Base-by-base conservation (phyloP, 2,888 invertebrate species). In the Drymonia ruficornis region DNA sequence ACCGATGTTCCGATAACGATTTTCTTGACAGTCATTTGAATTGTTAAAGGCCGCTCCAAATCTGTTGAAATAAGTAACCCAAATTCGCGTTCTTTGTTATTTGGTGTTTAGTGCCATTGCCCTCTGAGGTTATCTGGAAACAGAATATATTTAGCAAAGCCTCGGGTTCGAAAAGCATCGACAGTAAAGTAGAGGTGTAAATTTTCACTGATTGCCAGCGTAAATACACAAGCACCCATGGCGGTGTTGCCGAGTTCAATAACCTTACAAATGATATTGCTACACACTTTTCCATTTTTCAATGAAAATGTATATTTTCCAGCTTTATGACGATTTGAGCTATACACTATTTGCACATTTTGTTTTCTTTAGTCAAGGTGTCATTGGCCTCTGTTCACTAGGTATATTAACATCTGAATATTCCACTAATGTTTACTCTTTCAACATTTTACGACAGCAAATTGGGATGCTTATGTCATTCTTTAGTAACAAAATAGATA, bases 151-250 rank as follows among this genome's bases (percentile, higher is more conserved):
- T 87, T 84, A 84, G 82, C 83, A 70, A 81, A 74, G 77, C 77
- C 75, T 79, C 76, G 73, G 72, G 77, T 68, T 74, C 70, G 66
- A 71, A 78, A 78, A 81, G 77, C 76, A 81, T 82, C 77, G 76
- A 63, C 70, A 71, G 69, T 73, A 68, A 71, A 63, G 64, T 46
- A 51, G 67, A 83, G 80, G 87, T 89, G 89, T 84, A 84, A 87
- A 87, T 88, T 85, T 78, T 80, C 77, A 81, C 80, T 84, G 81
- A 87, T 89, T 86, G 78, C 76, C 61, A 75, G 75, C 80, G 82
- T 81, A 86, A 86, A 89, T 80, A 86, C 67, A 75, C 76, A 65
- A 70, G 74, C 72, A 78, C 62, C 77, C 74, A 77, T 74, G 72
- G 70, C 61, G 74, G 72, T 65, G 69, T 64, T 80, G 70, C 74